Conservation (phyloP, 2,113 vertebrate genomes). For the Taurulus bubalis region DNA sequence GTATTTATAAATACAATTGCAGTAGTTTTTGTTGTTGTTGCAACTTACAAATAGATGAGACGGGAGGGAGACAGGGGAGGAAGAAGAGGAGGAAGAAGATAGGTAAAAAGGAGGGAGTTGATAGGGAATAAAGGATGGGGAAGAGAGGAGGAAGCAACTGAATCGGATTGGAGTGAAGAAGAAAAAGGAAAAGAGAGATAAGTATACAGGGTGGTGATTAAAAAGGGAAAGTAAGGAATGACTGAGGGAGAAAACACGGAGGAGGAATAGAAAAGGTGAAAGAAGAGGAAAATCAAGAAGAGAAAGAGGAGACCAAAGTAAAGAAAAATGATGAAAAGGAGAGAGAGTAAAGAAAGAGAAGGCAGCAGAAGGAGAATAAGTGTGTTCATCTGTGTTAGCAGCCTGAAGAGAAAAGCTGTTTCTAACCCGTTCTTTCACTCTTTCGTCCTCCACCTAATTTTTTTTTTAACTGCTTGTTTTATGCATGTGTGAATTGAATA, state of each 20-base stretch:
- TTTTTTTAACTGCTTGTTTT: not conserved
- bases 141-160: not conserved
- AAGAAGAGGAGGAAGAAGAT: too few species aligned
- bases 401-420: slow-evolving; percentile 32
- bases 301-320: not conserved
- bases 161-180: not conserved
- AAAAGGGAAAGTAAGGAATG: not conserved
- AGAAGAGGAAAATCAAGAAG: not conserved
- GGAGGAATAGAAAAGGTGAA: not conserved
- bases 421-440: slow-evolving; percentile 41
- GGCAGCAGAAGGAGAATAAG: slow-evolving; percentile 18
- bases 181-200: not conserved
- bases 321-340: slow-evolving; percentile 7
- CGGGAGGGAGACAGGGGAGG: not conserved
- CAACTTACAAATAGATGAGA: not conserved
- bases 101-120: not conserved
- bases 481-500: slow-evolving; percentile 8
- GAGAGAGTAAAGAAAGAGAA: slow-evolving; percentile 3
- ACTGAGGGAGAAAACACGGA: not conserved
- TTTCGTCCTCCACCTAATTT: slow-evolving; percentile 35
- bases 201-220: not conserved
- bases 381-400: slow-evolving; percentile 50
- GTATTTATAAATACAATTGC: slow-evolving; percentile 31
- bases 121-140: not conserved
- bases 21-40: too few species aligned